phyloP scores from a whole-genome alignment of 1,140 invertebrate species.

The Medauroidea extradentata region DNA sequence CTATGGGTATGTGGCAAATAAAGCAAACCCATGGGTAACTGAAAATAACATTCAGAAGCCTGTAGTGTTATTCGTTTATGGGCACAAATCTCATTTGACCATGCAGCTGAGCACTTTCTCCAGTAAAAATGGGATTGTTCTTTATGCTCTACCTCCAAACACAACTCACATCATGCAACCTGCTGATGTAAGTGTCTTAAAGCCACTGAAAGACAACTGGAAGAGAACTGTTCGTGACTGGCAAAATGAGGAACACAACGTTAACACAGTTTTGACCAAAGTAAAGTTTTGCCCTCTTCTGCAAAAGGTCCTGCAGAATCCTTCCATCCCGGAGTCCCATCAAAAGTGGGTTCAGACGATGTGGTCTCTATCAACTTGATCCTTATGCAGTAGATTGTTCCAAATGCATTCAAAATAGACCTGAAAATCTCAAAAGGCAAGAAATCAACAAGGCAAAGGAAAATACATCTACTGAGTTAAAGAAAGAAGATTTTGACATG shows the following conservation, averaged over 20 bases:
- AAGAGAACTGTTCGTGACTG: constrained; percentile 11
- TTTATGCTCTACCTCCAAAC: constrained; percentile 23
- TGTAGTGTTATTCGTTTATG: constrained; percentile 42
- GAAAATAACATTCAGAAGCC: constrained; percentile 33
- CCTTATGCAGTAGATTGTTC: too few species aligned
- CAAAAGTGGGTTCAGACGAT: too few species aligned
- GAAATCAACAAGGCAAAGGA: too few species aligned
- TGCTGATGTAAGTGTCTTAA: constrained; percentile 27
- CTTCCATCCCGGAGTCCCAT: too few species aligned
- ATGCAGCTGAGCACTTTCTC: constrained; percentile 37
- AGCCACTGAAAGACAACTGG: constrained; percentile 18
- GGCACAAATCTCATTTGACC: constrained; percentile 39
- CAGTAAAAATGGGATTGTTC: constrained; percentile 35
- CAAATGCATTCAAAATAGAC: too few species aligned
- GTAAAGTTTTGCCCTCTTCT: too few species aligned
- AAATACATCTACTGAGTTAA: too few species aligned
- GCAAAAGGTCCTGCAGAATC: too few species aligned
- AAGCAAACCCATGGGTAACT: constrained; percentile 38
- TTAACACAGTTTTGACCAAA: too few species aligned
- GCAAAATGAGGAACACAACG: not conserved
- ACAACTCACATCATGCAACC: constrained; percentile 30
- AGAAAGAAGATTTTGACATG: too few species aligned
- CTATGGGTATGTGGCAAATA: constrained; percentile 41
- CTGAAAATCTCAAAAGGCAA: too few species aligned
- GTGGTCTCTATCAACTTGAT: too few species aligned